A percentile compares a stretch with the other conserved stretches of the same genome.
These are phyloP conservation scores for Ahaetulla prasina DNA, from an alignment of 2,113 vertebrate species.

Conservation along the genomic window DNA sequence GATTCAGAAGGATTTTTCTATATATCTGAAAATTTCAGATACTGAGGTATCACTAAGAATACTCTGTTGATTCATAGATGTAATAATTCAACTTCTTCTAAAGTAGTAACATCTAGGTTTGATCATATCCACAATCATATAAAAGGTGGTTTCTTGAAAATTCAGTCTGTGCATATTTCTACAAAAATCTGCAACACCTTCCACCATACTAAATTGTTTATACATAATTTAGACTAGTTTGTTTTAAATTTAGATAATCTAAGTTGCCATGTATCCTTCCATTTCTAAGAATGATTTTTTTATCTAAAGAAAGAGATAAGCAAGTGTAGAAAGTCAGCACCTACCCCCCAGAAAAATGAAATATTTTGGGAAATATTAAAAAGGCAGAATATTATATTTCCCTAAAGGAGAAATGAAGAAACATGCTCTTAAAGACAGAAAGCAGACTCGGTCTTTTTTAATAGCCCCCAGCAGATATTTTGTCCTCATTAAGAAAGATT, in stretches of 20 bases:
- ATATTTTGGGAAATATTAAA: no score
- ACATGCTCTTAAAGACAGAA: no score
- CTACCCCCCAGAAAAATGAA: no score
- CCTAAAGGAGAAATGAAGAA: no score
- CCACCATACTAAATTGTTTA: background rate
- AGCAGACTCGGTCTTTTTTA: no score
- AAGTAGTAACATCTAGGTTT: background rate
- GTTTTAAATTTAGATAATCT: background rate
- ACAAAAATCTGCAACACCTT: background rate
- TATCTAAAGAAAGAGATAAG: slow-evolving; percentile 21
- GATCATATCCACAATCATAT: background rate
- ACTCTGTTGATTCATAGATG: background rate
- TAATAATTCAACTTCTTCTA: background rate
- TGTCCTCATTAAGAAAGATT: no score
- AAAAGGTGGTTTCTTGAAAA: background rate
- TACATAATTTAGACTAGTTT: background rate
- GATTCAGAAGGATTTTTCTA: background rate
- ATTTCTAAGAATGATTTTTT: background rate
- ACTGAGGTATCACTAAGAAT: background rate
- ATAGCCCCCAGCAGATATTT: no score
- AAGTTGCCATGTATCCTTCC: background rate
- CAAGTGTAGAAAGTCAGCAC: background rate
- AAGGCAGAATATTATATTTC: no score
- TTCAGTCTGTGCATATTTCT: background rate
- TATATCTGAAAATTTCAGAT: background rate